These are phyloP conservation scores for Lagorchestes hirsutus DNA, from an alignment of 2,797 vertebrate species.

Conservation along the genomic window DNA sequence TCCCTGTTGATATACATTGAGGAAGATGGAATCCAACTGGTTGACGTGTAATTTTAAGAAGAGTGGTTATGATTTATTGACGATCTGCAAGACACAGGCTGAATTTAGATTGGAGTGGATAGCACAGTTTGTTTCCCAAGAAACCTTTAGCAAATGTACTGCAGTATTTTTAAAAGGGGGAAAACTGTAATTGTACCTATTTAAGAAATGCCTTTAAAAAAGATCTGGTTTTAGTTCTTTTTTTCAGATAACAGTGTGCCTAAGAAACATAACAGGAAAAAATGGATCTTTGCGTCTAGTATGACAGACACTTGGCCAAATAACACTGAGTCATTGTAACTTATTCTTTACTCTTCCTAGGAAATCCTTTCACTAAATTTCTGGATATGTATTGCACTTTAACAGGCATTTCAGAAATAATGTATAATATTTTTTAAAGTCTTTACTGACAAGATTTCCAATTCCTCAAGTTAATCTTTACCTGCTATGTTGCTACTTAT, in stretches of 20 bases:
- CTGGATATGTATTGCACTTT: neutral
- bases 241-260: neutral
- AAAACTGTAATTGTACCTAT: neutral
- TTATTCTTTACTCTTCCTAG: slow-evolving; percentile 11
- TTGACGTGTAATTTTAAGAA: slow-evolving; percentile 71
- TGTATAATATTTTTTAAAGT: neutral
- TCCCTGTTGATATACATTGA: neutral
- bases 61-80: slow-evolving; percentile 80
- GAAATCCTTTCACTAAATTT: slow-evolving; percentile 11
- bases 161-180: slow-evolving; percentile 18
- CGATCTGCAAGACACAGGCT: slow-evolving; percentile 64
- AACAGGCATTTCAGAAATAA: neutral
- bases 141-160: neutral
- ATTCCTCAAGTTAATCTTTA: neutral
- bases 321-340: neutral
- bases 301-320: neutral
- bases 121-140: neutral
- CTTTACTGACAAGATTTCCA: neutral
- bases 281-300: neutral
- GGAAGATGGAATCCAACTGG: slow-evolving; percentile 59
- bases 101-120: slow-evolving; percentile 62
- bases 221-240: neutral
- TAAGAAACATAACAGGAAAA: slow-evolving; percentile 22
- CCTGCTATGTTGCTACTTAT: neutral
- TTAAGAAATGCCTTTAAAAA: neutral